Conservation (phyloP, 2,888 invertebrate genomes). For the Pterostichus niger region DNA sequence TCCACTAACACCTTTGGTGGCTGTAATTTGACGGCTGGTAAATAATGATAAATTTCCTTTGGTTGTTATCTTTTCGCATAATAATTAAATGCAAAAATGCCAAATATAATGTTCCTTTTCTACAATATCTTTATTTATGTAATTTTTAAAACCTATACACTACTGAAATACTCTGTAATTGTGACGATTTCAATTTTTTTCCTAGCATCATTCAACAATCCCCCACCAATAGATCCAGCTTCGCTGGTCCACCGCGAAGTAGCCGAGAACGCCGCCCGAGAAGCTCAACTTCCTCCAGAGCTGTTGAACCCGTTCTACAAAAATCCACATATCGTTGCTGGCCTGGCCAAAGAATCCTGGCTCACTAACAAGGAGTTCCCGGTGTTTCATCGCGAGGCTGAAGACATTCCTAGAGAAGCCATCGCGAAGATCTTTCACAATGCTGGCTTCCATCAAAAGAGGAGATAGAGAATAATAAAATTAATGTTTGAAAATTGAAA, state of each 20-base stretch:
- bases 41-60: too few species aligned
- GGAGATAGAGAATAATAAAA: constrained; percentile 14
- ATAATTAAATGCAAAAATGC: too few species aligned
- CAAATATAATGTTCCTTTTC: too few species aligned
- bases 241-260: constrained; percentile 85
- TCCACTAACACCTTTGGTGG: too few species aligned
- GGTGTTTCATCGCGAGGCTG: constrained; percentile 88
- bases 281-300: constrained; percentile 85
- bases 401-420: constrained; percentile 88
- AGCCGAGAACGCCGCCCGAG: constrained; percentile 84
- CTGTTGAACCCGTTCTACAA: constrained; percentile 87
- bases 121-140: too few species aligned
- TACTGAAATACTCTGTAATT: too few species aligned
- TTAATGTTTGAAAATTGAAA: not conserved
- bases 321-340: constrained; percentile 86
- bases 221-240: constrained; percentile 62
- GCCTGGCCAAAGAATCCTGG: constrained; percentile 89
- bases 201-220: constrained; percentile 51
- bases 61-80: too few species aligned
- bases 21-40: too few species aligned
- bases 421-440: constrained; percentile 87
- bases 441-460: constrained; percentile 81
- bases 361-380: constrained; percentile 88
- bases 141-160: too few species aligned
- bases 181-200: not conserved